These are phyloP conservation scores for Drosophila eugracilis DNA, from an alignment of 1,140 invertebrate species.

Conservation along the genomic window DNA sequence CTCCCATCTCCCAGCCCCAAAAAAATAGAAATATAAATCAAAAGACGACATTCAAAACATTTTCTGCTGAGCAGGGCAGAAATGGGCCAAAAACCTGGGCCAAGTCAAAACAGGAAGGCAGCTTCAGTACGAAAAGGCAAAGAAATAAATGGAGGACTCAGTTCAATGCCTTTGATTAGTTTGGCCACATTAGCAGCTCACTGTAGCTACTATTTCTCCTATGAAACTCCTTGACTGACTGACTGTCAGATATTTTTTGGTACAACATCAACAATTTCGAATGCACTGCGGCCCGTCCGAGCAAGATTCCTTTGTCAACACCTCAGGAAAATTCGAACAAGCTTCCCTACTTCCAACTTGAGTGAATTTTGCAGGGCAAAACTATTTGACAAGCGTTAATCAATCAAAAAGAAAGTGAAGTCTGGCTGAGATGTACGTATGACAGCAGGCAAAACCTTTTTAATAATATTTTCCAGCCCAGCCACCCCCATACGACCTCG, in stretches of 20 bases:
- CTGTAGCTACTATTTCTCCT: not conserved
- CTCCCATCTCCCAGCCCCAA: not conserved
- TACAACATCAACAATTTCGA: constrained; percentile 56
- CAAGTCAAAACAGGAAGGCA: constrained; percentile 56
- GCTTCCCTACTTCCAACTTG: constrained; percentile 7
- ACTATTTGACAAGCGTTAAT: constrained; percentile 74
- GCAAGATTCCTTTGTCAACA: constrained; percentile 66
- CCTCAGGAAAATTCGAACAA: constrained; percentile 22
- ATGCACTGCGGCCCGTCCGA: constrained; percentile 52
- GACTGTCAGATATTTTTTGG: constrained; percentile 62
- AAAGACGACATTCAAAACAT: constrained; percentile 6
- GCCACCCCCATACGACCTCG: constrained; percentile 26
- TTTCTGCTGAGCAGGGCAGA: constrained; percentile 39
- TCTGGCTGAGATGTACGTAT: constrained; percentile 54
- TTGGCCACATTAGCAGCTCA: constrained; percentile 50
- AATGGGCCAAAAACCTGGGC: constrained; percentile 31
- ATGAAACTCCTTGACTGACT: constrained; percentile 25
- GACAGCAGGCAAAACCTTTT: constrained; percentile 74
- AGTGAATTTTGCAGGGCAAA: constrained; percentile 46
- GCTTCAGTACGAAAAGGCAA: not conserved
- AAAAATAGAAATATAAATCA: constrained; percentile 6
- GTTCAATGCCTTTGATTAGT: constrained; percentile 62
- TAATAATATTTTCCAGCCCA: constrained; percentile 66
- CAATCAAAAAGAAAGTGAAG: constrained; percentile 64
- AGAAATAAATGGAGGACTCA: not conserved